Evolutionary conservation across 2,888 invertebrate species (phyloP), one percentile per base, ranked within the genome.

Genomic region (Chrysolina haemoptera): DNA sequence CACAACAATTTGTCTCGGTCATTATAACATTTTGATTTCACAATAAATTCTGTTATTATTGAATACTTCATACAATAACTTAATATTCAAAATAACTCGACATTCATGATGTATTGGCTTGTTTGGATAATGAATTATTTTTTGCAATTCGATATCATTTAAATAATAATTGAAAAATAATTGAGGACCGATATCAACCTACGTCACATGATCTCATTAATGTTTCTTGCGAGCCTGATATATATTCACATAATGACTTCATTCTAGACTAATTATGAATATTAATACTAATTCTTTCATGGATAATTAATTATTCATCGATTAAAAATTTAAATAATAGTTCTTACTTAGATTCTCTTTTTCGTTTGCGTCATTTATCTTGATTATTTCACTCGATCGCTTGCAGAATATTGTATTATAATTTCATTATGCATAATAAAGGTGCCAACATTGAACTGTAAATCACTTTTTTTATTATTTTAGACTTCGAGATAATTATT

Each of bases 121-220:
- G 18, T 53, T 40, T n/a, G 8, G 22, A 27, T 48, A 50, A 41
- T 27, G n/a, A 46, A 46, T 22, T n/a, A n/a, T 35, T 66, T 66
- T 66, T 53, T 53, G 50, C 40, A 35, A 53, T 20, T 20, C 48
- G 43, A 35, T 65, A 40, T 65, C 16, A 64, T 68, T 65, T 41
- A 65, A 59, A 59, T 59, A 59, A 59, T 50, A 43, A 62, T 74
- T 67, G 73, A 70, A 43, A 70, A 67, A 70, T 63, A 74, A 68
- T 64, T 62, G 46, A 48, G 43, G 53, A 70, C 66, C 72, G 73
- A 78, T 75, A 75, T 70, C 69, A 78, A 71, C 76, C 72, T 74
- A 69, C 77, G 77, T 79, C 79, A 79, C 72, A 14, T 0, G 18
- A 59, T n/a, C 22, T 59, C 35, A 59, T 59, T 59, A 59, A 59